A percentile compares a stretch with the other conserved stretches of the same genome.
Evolutionary conservation across 2,113 vertebrate genomes (phyloP).

Genomic region (Tragelaphus imberbis): DNA sequence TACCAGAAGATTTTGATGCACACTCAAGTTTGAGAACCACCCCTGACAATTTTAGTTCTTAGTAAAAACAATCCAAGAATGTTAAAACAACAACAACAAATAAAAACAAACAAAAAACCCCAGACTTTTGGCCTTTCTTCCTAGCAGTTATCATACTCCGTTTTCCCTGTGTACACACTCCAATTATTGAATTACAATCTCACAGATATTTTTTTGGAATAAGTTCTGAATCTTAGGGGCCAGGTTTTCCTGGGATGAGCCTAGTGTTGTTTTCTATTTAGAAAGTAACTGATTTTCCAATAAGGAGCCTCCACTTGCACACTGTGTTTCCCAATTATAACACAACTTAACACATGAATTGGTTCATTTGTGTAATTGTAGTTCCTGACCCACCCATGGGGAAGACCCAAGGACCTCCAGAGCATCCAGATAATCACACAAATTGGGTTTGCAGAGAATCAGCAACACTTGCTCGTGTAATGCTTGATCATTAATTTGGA

Average conservation of each 20-base stretch:
- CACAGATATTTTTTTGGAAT: not conserved
- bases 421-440: not conserved
- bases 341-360: not conserved
- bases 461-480: not conserved
- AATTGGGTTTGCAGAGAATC: not conserved
- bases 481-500: not conserved
- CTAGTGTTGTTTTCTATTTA: not conserved
- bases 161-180: accelerated
- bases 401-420: not conserved
- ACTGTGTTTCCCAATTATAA: not conserved
- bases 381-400: too few species aligned
- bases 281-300: not conserved
- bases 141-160: too few species aligned
- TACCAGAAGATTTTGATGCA: not conserved
- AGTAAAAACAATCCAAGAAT: not conserved
- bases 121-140: not conserved
- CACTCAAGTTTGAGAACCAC: not conserved
- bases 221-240: too few species aligned
- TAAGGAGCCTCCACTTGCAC: not conserved
- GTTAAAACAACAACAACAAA: not conserved
- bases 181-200: not conserved
- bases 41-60: not conserved
- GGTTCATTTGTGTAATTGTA: not conserved
- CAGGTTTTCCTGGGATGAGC: not conserved
- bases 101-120: not conserved